These are phyloP conservation scores for Pachliopta kotzebuea DNA, from an alignment of 2,888 invertebrate genomes.

Conservation along the genomic window DNA sequence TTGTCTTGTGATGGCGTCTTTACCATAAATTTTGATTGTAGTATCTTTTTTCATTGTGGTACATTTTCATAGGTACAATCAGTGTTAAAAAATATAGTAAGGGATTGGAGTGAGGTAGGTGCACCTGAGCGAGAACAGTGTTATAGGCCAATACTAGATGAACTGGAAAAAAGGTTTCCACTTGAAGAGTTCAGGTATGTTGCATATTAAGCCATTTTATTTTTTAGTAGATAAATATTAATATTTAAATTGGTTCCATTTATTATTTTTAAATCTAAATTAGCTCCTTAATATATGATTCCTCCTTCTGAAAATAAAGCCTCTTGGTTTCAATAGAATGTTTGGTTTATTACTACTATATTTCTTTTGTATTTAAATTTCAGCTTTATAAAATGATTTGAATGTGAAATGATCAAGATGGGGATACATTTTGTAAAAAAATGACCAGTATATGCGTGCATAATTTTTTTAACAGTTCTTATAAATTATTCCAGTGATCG, in stretches of 20 bases:
- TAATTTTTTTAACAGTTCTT: not conserved
- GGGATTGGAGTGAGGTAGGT: conserved; percentile 97
- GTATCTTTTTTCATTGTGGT: not conserved
- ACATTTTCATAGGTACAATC: conserved; percentile 86
- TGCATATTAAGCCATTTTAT: conserved; percentile 6
- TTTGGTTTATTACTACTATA: too few species aligned
- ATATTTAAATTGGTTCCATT: too few species aligned
- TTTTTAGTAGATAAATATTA: not conserved
- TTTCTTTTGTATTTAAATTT: too few species aligned
- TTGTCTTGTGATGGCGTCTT: too few species aligned
- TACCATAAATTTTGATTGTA: not conserved
- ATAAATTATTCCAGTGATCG: conserved; percentile 54
- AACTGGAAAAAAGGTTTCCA: conserved; percentile 88
- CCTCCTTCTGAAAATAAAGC: too few species aligned
- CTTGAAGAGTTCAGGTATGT: conserved; percentile 77
- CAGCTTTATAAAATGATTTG: too few species aligned
- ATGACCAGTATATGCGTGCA: too few species aligned
- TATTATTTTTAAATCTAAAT: too few species aligned
- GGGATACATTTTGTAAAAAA: too few species aligned
- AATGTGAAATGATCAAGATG: too few species aligned
- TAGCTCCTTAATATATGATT: too few species aligned
- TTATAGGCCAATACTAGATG: conserved; percentile 93
- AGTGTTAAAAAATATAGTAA: conserved; percentile 96
- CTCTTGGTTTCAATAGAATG: too few species aligned
- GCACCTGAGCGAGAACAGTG: conserved; percentile 90